Evolutionary conservation across 2,113 vertebrate species (phyloP), one percentile per base, ranked within the genome.

Genomic region (Brachyhypopomus gauderio): DNA sequence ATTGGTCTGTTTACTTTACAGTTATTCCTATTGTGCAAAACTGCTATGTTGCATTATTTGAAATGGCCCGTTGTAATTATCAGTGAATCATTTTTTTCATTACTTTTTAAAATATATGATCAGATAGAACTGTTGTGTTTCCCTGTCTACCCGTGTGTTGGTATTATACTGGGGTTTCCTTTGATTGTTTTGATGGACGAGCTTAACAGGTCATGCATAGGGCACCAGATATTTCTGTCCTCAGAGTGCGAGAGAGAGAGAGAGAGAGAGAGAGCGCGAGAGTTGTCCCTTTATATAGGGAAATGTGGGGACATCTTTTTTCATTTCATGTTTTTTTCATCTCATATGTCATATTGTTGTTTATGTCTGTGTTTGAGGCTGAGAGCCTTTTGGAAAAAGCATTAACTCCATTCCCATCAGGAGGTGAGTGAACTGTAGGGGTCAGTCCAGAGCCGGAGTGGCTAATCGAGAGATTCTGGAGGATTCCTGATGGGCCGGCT

Each of bases 351-450:
- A 30, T 30, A 30, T 30, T 30, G 30, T 34, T 73, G 25, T n/a
- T 3, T 73, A 22, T 73, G 17, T 72, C 38, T 34, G 6, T 45
- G 16, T 5, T 4, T 56, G 22, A 17, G 45, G 45, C 19, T 69
- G 27, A 6, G 56, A 56, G 0, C 30, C 1, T 5, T 78, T 8
- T 58, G 16, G 19, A 19, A 23, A 55, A 52, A 41, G 0, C 48
- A 64, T 36, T 34, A 58, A n/a, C 9, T 4, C 41, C 36, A 12
- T 25, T 73, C 63, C 45, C 79, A 60, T 66, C 20, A 38, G 56
- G 45, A 67, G 74, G 17, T 3, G 3, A 45, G 9, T 67, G 60
- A 48, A 69, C 79, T 75, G 79, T 30, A 81, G 79, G 72, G 72
- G 79, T 75, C 79, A 72, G 62, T n/a, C n/a, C n/a, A n/a, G n/a